Percentiles rank a stretch among this genome's conserved stretches.
These are phyloP conservation scores for Grallaria varia DNA, from an alignment of 2,113 vertebrate genomes.

Conservation along the genomic window DNA sequence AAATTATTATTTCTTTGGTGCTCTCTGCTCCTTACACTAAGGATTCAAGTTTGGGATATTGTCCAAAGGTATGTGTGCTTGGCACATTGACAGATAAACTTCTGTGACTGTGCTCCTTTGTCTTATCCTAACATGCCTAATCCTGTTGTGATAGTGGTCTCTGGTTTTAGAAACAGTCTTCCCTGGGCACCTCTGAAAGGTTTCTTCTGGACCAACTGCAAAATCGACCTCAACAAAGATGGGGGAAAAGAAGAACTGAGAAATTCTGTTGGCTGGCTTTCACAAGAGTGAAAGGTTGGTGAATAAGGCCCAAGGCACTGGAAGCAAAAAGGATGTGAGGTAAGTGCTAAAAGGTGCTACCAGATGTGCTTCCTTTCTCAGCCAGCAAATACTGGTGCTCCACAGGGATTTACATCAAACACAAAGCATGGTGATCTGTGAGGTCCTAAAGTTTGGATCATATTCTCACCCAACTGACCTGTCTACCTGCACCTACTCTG, in stretches of 20 bases:
- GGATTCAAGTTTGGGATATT: background rate
- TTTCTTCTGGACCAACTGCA: background rate
- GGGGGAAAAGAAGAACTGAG: background rate
- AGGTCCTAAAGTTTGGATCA: background rate
- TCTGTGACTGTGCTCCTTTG: background rate
- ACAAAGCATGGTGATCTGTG: background rate
- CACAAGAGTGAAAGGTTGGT: background rate
- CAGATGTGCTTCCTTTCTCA: background rate
- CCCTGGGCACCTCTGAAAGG: background rate
- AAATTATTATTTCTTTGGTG: background rate
- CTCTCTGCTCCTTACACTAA: background rate
- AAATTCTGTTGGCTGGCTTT: background rate
- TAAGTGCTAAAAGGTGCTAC: background rate
- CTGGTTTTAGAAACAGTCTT: background rate
- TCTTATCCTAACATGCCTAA: background rate
- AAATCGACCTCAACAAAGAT: background rate
- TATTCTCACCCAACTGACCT: background rate
- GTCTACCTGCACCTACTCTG: background rate
- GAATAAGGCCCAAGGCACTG: background rate
- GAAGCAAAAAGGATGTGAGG: background rate
- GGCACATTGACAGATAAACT: background rate
- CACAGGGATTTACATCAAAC: background rate
- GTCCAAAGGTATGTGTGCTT: background rate
- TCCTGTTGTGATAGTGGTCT: background rate
- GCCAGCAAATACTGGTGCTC: background rate